These are phyloP conservation scores for Drosophila serrata DNA, from an alignment of 1,140 invertebrate species.

Conservation along the genomic window DNA sequence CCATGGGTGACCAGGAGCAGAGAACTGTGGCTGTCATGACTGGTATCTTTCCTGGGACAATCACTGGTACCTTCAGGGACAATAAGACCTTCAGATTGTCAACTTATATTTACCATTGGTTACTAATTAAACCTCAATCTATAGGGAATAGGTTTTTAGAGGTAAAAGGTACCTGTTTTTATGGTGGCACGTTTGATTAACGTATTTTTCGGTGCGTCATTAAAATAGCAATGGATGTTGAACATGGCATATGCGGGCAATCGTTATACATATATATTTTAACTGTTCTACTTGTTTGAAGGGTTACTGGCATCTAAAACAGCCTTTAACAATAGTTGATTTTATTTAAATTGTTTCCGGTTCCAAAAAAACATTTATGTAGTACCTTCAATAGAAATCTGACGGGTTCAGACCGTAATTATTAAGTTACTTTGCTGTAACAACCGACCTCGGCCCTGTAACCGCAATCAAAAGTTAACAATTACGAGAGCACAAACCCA, in stretches of 20 bases:
- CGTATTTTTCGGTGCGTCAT: background rate
- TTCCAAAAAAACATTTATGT: background rate
- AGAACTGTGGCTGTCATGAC: background rate
- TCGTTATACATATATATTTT: constrained; percentile 2
- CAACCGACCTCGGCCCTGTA: background rate
- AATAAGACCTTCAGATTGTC: background rate
- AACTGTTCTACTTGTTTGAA: background rate
- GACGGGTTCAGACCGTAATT: background rate
- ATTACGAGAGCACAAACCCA: constrained; percentile 4
- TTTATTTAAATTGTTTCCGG: background rate
- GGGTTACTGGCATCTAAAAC: background rate
- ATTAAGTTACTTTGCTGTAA: background rate
- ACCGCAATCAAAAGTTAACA: constrained; percentile 13
- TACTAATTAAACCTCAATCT: background rate
- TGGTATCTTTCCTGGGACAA: background rate
- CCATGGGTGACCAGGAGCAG: constrained; percentile 18
- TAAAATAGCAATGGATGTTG: constrained; percentile 1
- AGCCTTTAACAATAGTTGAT: background rate
- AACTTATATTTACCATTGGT: background rate
- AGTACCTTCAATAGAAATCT: background rate
- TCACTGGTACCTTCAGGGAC: background rate
- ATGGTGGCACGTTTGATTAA: background rate
- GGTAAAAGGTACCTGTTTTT: background rate
- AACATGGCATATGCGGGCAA: constrained; percentile 7
- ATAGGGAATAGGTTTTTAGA: background rate